Evolutionary conservation across 2,888 invertebrate species (phyloP), one percentile per base, ranked within the genome.

Genomic region (Megalurothrips usitatus): DNA sequence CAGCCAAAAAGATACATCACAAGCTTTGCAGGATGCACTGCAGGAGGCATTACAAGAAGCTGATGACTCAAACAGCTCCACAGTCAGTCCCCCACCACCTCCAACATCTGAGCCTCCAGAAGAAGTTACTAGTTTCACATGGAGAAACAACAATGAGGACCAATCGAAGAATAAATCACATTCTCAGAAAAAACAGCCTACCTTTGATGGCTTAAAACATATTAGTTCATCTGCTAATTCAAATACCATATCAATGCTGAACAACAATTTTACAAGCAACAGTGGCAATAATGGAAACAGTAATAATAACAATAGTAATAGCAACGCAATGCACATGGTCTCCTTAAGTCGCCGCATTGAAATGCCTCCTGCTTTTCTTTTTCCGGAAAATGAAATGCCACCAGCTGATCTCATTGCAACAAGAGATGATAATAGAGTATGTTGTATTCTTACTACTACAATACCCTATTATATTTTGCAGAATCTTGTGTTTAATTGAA

Each of bases 281-380:
- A 81, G 49, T 75, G 79, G 58, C 23, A 75, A 82, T 75, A 79
- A 79, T 47, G 52, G 19, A 17, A 80, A 52, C 80, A 79, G 63
- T 63, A 79, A 23, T 17, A 79, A 79, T 47, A 49, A 68, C 28
- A 78, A 78, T 43, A 80, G 78, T 48, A 81, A 82, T 49, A 79
- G 78, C 28, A 75, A 79, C 47, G 79, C 79, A 68, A 80, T 34
- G 48, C 63, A 81, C 17, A 78, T 80, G 75, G 68, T 75, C 8
- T 75, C 68, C 10, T 26, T 75, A 26, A 75, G 68, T 26, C 68
- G 94, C 81, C 89, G 94, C 82, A 94, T 94, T 84, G 94, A 94
- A 87, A 93, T 95, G 92, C 94, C 94, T 80, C 93, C 94, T 19
- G 92, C 93, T 28, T 94, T 94, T 87, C 89, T 94, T 81, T 94